Base-by-base conservation (phyloP, 2,113 vertebrate genomes). In the Myiopsitta monachus region DNA sequence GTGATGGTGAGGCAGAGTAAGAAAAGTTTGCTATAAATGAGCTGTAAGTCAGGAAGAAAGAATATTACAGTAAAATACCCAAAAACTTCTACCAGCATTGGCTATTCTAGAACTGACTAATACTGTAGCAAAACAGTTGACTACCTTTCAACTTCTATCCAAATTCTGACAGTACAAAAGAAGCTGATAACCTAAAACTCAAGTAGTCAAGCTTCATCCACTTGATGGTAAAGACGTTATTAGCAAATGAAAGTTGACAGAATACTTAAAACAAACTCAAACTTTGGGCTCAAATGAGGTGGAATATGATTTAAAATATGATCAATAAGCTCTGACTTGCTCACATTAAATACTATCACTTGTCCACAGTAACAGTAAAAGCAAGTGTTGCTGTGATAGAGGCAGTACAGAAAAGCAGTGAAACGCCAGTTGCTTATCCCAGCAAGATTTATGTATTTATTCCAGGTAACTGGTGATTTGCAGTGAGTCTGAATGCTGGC, bases 21-120 rank as follows among this genome's bases (percentile, higher is more conserved):
- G 73, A 97, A 95, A 78, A 62, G 74, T 61, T 82, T n/a, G 95
- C 91, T 96, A 95, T 81, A 96, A 62, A 97, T 97, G 97, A 97
- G 96, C 95, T 89, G 94, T 91, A 95, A 90, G 67, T 47, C 94
- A 95, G 82, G 51, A 96, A 93, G 78, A 79, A 86, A 69, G 73
- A 44, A 62, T 30, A 54, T 97, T 97, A 95, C 96, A 1, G 97
- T 97, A 95, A 97, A 97, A 95, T 59, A 59, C 57, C 57, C 77
- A 59, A 66, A 22, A 33, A 18, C 63, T 68, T 18, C 85, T 96
- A 64, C 94, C 92, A 95, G 92, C 57, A 78, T 55, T 49, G 78
- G 67, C 87, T 80, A 87, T 76, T 97, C 97, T 96, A 94, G 36
- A 91, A 93, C 93, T 98, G 97, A 98, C 92, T 97, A 97, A 96